These are phyloP conservation scores for Agriotes lineatus DNA, from an alignment of 2,888 invertebrate species.

Conservation along the genomic window DNA sequence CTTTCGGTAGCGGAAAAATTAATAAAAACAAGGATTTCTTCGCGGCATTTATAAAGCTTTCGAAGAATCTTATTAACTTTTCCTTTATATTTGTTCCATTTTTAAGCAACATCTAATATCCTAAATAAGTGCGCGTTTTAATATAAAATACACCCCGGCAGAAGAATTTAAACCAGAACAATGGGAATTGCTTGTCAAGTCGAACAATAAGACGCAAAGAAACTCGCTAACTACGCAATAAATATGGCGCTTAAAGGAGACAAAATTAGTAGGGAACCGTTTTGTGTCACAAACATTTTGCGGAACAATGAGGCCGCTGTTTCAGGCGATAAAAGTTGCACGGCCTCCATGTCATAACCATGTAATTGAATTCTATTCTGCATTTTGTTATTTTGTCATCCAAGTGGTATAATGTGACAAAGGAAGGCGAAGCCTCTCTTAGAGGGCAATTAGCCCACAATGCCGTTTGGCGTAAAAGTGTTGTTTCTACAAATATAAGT, in stretches of 20 bases:
- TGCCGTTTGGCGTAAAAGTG: constrained; percentile 28
- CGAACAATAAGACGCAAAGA: constrained; percentile 13
- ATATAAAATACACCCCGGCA: neutral
- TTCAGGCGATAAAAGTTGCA: constrained; percentile 36
- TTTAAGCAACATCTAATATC: neutral
- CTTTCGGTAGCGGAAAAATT: neutral
- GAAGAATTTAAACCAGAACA: neutral
- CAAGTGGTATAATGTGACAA: constrained; percentile 35
- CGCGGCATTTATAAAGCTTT: neutral
- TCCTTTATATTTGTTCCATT: neutral
- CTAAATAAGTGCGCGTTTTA: neutral
- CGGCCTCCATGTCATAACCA: constrained; percentile 36
- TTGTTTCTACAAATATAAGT: constrained; percentile 29
- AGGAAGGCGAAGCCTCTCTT: constrained; percentile 30
- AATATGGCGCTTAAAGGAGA: constrained; percentile 22
- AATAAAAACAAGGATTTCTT: constrained; percentile 3
- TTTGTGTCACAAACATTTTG: constrained; percentile 41
- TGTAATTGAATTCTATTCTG: constrained; percentile 47
- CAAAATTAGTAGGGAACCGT: constrained; percentile 40
- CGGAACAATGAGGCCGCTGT: constrained; percentile 34
- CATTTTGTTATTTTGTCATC: constrained; percentile 44
- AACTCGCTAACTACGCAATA: constrained; percentile 13
- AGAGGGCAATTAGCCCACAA: constrained; percentile 30
- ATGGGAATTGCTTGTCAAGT: constrained; percentile 8
- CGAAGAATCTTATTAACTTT: constrained; percentile 1